Evolutionary conservation across 2,113 vertebrate species (phyloP).

Genomic region (Melospiza georgiana): DNA sequence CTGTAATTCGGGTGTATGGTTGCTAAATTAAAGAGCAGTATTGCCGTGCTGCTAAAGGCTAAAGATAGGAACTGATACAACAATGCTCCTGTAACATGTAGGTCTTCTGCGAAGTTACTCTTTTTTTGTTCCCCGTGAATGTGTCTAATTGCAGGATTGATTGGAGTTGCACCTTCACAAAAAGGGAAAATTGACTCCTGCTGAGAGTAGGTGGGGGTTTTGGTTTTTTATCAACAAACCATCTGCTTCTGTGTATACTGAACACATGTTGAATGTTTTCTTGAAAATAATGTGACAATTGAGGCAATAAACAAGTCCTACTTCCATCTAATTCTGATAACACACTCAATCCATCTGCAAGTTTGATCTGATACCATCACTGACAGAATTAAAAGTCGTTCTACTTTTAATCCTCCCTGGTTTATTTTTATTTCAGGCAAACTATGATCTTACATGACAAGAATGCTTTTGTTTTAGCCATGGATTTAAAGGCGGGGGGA

Average conservation of each 20-base stretch:
- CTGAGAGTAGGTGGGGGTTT: background rate
- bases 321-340: background rate
- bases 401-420: background rate
- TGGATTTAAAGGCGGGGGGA: background rate
- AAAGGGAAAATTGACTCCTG: slow-evolving; percentile 35
- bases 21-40: background rate
- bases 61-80: background rate
- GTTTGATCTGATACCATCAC: background rate
- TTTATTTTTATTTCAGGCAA: slow-evolving; percentile 10
- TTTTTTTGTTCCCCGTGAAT: background rate
- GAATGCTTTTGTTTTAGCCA: slow-evolving; percentile 33
- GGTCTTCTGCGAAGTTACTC: background rate
- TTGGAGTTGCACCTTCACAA: background rate
- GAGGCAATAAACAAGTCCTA: slow-evolving; percentile 1
- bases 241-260: slow-evolving; percentile 17
- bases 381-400: background rate
- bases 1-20: background rate
- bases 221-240: background rate
- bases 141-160: background rate
- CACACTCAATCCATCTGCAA: background rate
- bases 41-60: background rate
- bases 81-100: background rate
- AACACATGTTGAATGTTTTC: background rate
- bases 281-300: slow-evolving; percentile 1
- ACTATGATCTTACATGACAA: background rate